phyloP scores from a whole-genome alignment of 2,113 vertebrate genomes.

The Megalops atlanticus region DNA sequence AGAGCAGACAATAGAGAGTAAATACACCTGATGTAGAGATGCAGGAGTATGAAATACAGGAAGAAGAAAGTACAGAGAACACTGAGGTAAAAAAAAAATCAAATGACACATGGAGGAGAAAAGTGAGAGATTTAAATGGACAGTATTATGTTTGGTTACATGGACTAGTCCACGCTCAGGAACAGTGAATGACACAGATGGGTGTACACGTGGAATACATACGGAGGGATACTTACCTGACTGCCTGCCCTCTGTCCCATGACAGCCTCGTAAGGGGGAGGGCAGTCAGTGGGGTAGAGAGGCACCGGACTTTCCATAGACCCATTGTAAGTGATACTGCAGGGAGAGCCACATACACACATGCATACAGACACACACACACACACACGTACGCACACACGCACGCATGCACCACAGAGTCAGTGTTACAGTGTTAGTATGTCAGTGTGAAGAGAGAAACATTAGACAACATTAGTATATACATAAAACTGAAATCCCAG shows the following conservation, averaged over 20 bases:
- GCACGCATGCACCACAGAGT: not conserved
- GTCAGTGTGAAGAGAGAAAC: not conserved
- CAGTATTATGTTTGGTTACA: too few relatives aligned
- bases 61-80: not conserved
- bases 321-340: conserved; percentile 94
- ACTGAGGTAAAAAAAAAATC: not conserved
- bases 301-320: conserved; percentile 96
- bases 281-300: conserved; percentile 91
- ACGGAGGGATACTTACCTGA: conserved; percentile 70
- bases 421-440: not conserved
- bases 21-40: not conserved
- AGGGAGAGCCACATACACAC: not conserved
- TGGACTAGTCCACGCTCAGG: too few relatives aligned
- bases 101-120: not conserved
- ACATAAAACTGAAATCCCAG: not conserved
- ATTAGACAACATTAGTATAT: not conserved
- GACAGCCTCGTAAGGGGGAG: conserved; percentile 91
- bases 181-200: too few relatives aligned
- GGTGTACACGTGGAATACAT: not conserved
- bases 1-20: not conserved
- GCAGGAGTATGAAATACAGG: not conserved
- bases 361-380: conserved; percentile 29
- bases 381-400: not conserved
- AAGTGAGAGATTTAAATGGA: not conserved
- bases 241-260: conserved; percentile 88